Percentiles rank a stretch among this genome's conserved stretches.
Conservation (phyloP, 2,888 invertebrate species). For the Automeris io region DNA sequence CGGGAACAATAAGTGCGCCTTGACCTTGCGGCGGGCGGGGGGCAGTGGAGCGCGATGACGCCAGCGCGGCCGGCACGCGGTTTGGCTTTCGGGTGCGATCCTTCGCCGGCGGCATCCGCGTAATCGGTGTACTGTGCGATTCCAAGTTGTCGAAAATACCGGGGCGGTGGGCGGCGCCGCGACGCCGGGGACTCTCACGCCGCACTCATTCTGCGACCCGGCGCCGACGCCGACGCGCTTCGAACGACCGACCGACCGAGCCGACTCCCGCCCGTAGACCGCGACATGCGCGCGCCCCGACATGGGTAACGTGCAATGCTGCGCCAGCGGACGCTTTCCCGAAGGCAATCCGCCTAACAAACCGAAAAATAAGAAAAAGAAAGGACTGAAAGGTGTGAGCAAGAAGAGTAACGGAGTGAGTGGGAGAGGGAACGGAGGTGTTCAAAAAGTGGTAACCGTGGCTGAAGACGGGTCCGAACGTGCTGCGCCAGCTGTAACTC, state of each 20-base stretch:
- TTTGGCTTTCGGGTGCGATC: slow-evolving; percentile 76
- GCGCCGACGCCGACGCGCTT: slow-evolving; percentile 74
- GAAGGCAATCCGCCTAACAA: slow-evolving; percentile 57
- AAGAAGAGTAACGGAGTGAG: slow-evolving; percentile 58
- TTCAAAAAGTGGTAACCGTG: slow-evolving; percentile 51
- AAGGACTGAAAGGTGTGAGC: slow-evolving; percentile 40
- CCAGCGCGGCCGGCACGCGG: slow-evolving; percentile 66
- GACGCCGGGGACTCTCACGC: slow-evolving; percentile 50
- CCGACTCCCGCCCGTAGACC: slow-evolving; percentile 63
- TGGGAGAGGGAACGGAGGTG: slow-evolving; percentile 47
- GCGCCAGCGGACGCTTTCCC: slow-evolving; percentile 67
- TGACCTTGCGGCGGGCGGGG: slow-evolving; percentile 71
- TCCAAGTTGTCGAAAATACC: slow-evolving; percentile 66
- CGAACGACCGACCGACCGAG: slow-evolving; percentile 73
- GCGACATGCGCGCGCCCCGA: slow-evolving; percentile 70
- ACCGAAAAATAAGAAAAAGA: slow-evolving; percentile 50
- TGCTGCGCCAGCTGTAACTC: slow-evolving; percentile 46
- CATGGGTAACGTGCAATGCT: slow-evolving; percentile 77
- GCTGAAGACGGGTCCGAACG: slow-evolving; percentile 55
- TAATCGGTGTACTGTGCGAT: slow-evolving; percentile 69
- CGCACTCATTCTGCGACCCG: slow-evolving; percentile 69
- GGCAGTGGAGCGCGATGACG: slow-evolving; percentile 68
- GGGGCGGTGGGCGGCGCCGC: slow-evolving; percentile 60
- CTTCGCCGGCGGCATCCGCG: slow-evolving; percentile 73
- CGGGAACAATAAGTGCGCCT: slow-evolving; percentile 69